These are phyloP conservation scores for Ctena decussata DNA, from an alignment of 2,888 invertebrate species.

Conservation along the genomic window DNA sequence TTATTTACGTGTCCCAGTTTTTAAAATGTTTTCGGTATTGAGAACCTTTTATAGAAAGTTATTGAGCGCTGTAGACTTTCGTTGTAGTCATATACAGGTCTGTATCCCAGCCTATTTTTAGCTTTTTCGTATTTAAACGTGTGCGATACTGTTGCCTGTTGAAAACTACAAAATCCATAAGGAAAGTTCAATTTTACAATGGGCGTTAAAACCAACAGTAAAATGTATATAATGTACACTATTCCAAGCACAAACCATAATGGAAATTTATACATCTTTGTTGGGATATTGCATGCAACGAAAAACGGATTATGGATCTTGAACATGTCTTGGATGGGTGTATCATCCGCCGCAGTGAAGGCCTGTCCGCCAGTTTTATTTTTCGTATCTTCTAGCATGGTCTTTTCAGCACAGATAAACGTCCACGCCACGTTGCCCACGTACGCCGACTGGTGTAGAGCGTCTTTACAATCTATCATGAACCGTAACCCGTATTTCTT, in stretches of 20 bases:
- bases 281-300: background rate
- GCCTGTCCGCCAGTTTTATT: background rate
- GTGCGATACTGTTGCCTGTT: background rate
- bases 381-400: background rate
- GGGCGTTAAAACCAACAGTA: background rate
- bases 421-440: conserved; percentile 28
- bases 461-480: background rate
- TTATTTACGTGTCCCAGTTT: too few relatives aligned
- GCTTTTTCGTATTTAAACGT: background rate
- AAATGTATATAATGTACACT: background rate
- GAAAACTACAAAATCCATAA: background rate
- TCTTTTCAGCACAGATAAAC: conserved; percentile 13
- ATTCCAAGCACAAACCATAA: background rate
- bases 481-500: background rate
- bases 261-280: background rate
- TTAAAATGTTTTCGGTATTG: too few relatives aligned
- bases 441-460: background rate
- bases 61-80: background rate
- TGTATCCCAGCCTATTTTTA: background rate
- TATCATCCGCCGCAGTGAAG: conserved; percentile 12
- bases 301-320: background rate
- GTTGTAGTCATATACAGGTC: background rate
- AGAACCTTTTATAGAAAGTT: background rate
- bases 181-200: background rate
- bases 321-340: background rate